phyloP scores from a whole-genome alignment of 1,140 invertebrate genomes.

The Bathynomus jamesi region DNA sequence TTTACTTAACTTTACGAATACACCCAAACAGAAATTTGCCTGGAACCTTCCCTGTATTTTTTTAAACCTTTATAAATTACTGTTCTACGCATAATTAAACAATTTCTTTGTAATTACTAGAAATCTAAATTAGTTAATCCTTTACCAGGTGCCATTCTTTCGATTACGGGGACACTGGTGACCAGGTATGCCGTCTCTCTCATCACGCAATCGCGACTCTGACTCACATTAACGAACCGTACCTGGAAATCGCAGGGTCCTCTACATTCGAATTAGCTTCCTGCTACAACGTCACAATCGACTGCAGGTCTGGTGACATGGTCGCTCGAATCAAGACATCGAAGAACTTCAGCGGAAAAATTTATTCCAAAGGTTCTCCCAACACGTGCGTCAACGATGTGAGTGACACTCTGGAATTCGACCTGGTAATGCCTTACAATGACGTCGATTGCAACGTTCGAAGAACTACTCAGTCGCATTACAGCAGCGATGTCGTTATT shows the following conservation, averaged over 20 bases:
- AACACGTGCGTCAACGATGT: conserved; percentile 49
- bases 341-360: conserved; percentile 50
- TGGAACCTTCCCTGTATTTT: too few relatives aligned
- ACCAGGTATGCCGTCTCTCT: conserved; percentile 48
- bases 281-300: conserved; percentile 89
- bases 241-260: conserved; percentile 45
- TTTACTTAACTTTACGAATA: too few relatives aligned
- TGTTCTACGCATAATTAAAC: too few relatives aligned
- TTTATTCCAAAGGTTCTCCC: conserved; percentile 49
- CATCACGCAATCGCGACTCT: conserved; percentile 48
- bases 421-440: conserved; percentile 44
- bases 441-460: conserved; percentile 46
- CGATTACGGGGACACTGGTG: conserved; percentile 47
- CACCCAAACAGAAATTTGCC: too few relatives aligned
- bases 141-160: conserved; percentile 50
- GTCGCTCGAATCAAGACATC: conserved; percentile 48
- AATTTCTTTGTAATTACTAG: too few relatives aligned
- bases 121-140: background rate
- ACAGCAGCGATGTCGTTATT: conserved; percentile 44
- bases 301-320: conserved; percentile 57
- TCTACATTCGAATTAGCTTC: conserved; percentile 81
- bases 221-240: conserved; percentile 48
- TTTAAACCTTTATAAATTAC: too few relatives aligned
- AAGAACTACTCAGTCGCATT: conserved; percentile 44
- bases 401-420: conserved; percentile 43